Conservation (phyloP, 2,797 vertebrate species). For the Margarornis squamiger region DNA sequence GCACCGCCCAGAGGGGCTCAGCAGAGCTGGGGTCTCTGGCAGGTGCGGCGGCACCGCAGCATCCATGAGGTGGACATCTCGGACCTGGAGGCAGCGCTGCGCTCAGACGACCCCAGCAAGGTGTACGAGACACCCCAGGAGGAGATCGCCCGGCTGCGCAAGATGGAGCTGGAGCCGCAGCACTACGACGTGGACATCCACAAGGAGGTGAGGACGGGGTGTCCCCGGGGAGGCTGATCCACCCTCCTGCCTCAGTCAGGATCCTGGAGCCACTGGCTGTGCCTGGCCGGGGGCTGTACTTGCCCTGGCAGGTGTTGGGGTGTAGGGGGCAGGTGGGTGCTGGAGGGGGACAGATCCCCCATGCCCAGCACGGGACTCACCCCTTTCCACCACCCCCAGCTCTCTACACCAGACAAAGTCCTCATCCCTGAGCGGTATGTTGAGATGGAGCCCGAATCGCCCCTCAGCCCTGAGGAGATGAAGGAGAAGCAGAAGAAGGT, state of each 20-base stretch:
- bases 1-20: accelerated
- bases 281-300: background rate
- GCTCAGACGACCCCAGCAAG: constrained; percentile 79
- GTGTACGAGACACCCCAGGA: constrained; percentile 87
- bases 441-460: constrained; percentile 82
- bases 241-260: accelerated
- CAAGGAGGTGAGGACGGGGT: constrained; percentile 79
- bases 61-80: constrained; percentile 95
- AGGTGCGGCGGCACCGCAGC: constrained; percentile 90
- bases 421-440: constrained; percentile 89
- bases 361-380: accelerated
- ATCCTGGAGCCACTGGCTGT: background rate
- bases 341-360: accelerated
- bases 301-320: accelerated
- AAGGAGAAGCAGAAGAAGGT: constrained; percentile 95
- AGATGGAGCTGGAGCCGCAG: constrained; percentile 85
- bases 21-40: background rate
- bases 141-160: constrained; percentile 90
- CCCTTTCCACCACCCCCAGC: constrained; percentile 54
- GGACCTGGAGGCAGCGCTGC: constrained; percentile 88
- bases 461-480: constrained; percentile 91
- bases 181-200: constrained; percentile 82
- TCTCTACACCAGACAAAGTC: constrained; percentile 87
- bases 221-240: accelerated
- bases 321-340: background rate